phyloP scores from a whole-genome alignment of 2,113 vertebrate species.

The Heloderma charlesbogerti region DNA sequence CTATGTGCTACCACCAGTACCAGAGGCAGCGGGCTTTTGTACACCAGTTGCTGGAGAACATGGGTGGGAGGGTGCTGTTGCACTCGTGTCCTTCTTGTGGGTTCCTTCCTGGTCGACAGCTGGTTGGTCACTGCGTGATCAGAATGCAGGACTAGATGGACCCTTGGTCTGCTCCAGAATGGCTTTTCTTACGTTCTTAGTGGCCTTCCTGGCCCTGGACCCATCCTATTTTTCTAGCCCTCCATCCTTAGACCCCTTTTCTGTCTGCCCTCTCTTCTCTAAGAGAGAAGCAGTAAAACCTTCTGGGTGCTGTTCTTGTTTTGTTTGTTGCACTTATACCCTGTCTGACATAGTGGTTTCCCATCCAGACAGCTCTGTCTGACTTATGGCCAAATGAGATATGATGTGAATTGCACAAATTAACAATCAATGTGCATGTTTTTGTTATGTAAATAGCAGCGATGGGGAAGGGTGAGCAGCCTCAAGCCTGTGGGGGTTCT shows the following conservation, averaged over 20 bases:
- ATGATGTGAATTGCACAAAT: not conserved
- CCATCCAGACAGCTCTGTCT: not conserved
- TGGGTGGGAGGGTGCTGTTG: no score
- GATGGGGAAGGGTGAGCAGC: not conserved
- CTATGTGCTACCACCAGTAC: no score
- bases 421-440: not conserved
- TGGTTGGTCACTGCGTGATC: no score
- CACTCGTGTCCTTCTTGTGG: no score
- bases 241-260: not conserved
- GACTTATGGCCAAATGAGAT: not conserved
- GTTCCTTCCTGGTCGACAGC: no score
- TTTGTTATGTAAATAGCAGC: not conserved
- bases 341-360: not conserved
- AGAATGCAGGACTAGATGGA: no score
- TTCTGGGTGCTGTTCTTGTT: not conserved
- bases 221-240: no score
- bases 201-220: no score
- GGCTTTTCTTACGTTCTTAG: no score
- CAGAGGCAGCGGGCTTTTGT: no score
- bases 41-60: no score
- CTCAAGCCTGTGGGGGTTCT: not conserved
- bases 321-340: not conserved
- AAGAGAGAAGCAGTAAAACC: not conserved
- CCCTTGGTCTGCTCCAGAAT: no score
- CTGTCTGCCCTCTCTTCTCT: not conserved